phyloP scores from a whole-genome alignment of 1,140 invertebrate genomes.

The Latrodectus geometricus region DNA sequence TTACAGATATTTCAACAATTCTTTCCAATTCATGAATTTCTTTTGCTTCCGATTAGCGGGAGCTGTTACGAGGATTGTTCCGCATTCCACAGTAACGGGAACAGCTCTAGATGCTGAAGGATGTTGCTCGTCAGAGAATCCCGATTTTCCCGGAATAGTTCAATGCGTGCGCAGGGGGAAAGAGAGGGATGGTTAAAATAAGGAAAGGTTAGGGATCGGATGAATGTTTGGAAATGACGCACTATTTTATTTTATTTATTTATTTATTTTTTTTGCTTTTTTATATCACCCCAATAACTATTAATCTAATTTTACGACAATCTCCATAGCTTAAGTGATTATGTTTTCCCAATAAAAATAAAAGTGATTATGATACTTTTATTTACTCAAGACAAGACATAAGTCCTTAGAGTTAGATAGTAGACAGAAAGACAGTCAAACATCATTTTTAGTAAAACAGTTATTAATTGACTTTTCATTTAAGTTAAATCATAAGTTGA shows the following conservation, averaged over 20 bases:
- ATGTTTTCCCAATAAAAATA: not conserved
- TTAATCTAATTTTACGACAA: not conserved
- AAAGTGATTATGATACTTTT: not conserved
- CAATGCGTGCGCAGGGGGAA: not conserved
- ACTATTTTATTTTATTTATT: not conserved
- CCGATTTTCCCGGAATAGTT: not conserved
- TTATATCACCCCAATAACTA: not conserved
- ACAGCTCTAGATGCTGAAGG: not conserved
- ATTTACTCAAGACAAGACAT: not conserved
- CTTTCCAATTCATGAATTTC: too few relatives aligned
- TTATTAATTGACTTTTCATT: too few relatives aligned
- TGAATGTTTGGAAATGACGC: not conserved
- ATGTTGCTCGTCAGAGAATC: not conserved
- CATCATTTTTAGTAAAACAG: too few relatives aligned
- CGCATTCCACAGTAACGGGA: constrained; percentile 3
- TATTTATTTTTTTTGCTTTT: not conserved
- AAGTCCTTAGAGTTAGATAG: too few relatives aligned
- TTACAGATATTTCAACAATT: too few relatives aligned
- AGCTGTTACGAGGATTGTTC: not conserved
- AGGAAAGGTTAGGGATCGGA: not conserved
- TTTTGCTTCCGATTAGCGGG: not conserved
- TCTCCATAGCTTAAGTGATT: not conserved
- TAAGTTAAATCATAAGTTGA: too few relatives aligned
- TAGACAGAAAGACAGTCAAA: too few relatives aligned
- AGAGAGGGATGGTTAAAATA: not conserved